Evolutionary conservation across 1,140 invertebrate genomes (phyloP).

Genomic region (Ostrea denselamellosa): DNA sequence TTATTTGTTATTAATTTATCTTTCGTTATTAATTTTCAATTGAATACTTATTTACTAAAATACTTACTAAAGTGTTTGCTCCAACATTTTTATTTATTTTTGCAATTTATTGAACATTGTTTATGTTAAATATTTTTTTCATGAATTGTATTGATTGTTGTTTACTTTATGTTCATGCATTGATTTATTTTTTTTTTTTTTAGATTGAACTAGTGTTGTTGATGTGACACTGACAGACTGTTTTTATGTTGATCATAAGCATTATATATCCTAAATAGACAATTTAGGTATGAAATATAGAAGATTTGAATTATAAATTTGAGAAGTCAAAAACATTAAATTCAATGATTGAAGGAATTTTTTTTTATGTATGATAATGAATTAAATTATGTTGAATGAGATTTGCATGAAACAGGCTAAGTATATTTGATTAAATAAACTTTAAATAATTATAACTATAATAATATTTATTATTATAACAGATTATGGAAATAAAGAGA

Average conservation of each 20-base stretch:
- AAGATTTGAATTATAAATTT: background rate
- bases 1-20: background rate
- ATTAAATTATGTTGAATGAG: background rate
- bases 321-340: too few species aligned
- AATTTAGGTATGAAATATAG: slow-evolving; percentile 1
- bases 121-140: too few species aligned
- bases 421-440: background rate
- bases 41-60: slow-evolving; percentile 5
- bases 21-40: background rate
- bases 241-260: background rate
- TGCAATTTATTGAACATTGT: too few species aligned
- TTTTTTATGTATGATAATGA: slow-evolving; percentile 22
- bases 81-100: background rate
- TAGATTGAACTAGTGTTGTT: slow-evolving; percentile 16
- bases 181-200: slow-evolving; percentile 2
- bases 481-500: slow-evolving; percentile 14
- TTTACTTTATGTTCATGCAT: slow-evolving; percentile 4
- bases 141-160: too few species aligned
- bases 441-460: background rate
- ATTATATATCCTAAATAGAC: background rate
- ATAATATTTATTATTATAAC: slow-evolving; percentile 22
- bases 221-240: background rate
- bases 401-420: background rate
- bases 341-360: background rate
- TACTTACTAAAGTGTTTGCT: slow-evolving; percentile 18